Evolutionary conservation across 2,797 vertebrate genomes (phyloP).

Genomic region (Podarcis lilfordi): DNA sequence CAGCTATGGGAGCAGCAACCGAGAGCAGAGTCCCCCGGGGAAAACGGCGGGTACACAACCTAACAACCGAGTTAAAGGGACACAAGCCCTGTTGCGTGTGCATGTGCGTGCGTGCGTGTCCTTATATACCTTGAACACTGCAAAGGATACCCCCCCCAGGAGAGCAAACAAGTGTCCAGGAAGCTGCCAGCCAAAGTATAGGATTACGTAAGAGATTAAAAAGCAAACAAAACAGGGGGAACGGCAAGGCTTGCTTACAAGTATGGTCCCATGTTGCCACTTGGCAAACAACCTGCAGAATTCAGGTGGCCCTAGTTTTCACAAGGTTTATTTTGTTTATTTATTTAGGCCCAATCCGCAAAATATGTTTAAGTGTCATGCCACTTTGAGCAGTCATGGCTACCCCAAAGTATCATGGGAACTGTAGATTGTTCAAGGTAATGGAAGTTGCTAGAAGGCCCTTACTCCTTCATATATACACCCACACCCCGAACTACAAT

Average conservation of each 20-base stretch:
- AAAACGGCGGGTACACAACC: constrained; percentile 57
- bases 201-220: background rate
- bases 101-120: constrained; percentile 3
- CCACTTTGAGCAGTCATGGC: too few relatives aligned
- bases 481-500: too few relatives aligned
- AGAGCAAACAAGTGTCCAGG: background rate
- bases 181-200: background rate
- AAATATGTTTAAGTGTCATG: too few relatives aligned
- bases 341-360: too few relatives aligned
- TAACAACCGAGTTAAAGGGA: constrained; percentile 69
- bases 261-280: rapidly evolving
- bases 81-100: constrained; percentile 47
- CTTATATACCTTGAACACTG: background rate
- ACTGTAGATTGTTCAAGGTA: too few relatives aligned
- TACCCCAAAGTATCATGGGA: too few relatives aligned
- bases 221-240: background rate
- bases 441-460: too few relatives aligned
- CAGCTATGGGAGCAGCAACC: constrained; percentile 68
- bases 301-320: background rate
- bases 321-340: background rate
- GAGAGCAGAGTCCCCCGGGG: constrained; percentile 69
- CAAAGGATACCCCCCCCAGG: rapidly evolving
- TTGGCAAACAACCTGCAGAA: background rate
- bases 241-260: background rate
- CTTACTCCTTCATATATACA: too few relatives aligned